Percentiles rank a stretch among this genome's conserved stretches.
phyloP scores from a whole-genome alignment of 2,888 invertebrate species.

The Margaritifera margaritifera region DNA sequence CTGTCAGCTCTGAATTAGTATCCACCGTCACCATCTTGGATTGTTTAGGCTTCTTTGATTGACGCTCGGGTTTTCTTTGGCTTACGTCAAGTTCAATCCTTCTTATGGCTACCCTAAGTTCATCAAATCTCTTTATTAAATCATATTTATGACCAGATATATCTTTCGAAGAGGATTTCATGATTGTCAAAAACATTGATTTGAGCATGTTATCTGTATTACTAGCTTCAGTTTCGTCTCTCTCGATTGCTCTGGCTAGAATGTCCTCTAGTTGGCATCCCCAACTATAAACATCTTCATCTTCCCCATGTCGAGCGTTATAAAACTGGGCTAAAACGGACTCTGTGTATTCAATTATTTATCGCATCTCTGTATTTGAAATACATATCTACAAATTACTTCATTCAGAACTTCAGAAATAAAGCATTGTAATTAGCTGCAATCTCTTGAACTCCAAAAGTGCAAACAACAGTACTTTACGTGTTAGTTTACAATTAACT shows the following conservation, averaged over 20 bases:
- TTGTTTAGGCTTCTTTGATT: no score
- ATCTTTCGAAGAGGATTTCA: slow-evolving; percentile 2
- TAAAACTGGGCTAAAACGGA: slow-evolving; percentile 9
- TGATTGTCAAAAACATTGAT: slow-evolving; percentile 9
- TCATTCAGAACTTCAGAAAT: no score
- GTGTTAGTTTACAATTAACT: no score
- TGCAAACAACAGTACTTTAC: no score
- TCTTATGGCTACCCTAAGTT: slow-evolving; percentile 1
- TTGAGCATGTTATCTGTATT: slow-evolving; percentile 6
- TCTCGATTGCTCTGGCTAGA: not conserved
- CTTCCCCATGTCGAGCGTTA: slow-evolving; percentile 4
- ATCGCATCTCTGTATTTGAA: no score
- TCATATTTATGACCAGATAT: slow-evolving; percentile 6
- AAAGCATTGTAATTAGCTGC: no score
- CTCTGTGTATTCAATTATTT: no score
- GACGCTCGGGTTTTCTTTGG: not conserved
- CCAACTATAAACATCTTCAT: slow-evolving; percentile 12
- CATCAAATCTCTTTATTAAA: slow-evolving; percentile 3
- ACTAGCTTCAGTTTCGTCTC: not conserved
- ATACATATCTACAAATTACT: no score
- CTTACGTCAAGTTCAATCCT: slow-evolving; percentile 7
- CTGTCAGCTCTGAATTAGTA: slow-evolving; percentile 4
- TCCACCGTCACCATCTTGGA: not conserved
- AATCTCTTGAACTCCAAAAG: no score
- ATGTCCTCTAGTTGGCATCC: slow-evolving; percentile 13